Conservation (phyloP, 2,113 vertebrate genomes). For the Psilopogon haemacephalus region DNA sequence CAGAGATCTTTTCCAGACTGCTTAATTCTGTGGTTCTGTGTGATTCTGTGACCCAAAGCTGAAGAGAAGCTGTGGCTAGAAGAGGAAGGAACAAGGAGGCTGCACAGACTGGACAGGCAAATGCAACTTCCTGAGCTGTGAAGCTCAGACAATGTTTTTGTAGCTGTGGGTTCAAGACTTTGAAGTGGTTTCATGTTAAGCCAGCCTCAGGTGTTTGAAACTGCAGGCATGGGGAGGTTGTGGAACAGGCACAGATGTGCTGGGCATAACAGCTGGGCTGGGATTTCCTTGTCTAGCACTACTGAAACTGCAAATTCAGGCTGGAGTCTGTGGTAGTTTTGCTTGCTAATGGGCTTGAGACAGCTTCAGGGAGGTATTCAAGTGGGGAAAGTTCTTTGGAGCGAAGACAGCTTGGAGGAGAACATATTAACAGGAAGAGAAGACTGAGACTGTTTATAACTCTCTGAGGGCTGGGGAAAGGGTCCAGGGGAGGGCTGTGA, state of each 20-base stretch:
- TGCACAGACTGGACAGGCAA: background rate
- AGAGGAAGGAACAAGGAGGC: background rate
- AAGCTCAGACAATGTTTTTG: background rate
- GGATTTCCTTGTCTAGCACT: background rate
- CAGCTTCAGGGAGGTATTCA: background rate
- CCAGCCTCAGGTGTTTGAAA: background rate
- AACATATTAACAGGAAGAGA: background rate
- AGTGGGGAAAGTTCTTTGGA: background rate
- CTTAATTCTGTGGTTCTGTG: too few species aligned
- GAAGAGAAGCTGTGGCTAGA: background rate
- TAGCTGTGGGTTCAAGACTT: accelerated
- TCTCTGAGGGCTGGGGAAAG: too few species aligned
- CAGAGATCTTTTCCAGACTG: too few species aligned
- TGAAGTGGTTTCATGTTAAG: background rate
- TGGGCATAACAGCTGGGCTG: background rate
- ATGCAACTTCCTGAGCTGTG: background rate
- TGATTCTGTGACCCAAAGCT: too few species aligned
- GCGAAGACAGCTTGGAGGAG: background rate
- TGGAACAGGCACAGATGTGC: background rate
- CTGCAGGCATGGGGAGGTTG: background rate
- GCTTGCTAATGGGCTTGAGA: background rate
- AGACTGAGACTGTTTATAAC: too few species aligned
- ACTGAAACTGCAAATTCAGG: accelerated
- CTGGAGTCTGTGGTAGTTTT: background rate
- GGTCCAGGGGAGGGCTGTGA: too few species aligned